Evolutionary conservation across 2,888 invertebrate genomes (phyloP), one percentile per base, ranked within the genome.

Genomic region (Tetrapedia diversipes): DNA sequence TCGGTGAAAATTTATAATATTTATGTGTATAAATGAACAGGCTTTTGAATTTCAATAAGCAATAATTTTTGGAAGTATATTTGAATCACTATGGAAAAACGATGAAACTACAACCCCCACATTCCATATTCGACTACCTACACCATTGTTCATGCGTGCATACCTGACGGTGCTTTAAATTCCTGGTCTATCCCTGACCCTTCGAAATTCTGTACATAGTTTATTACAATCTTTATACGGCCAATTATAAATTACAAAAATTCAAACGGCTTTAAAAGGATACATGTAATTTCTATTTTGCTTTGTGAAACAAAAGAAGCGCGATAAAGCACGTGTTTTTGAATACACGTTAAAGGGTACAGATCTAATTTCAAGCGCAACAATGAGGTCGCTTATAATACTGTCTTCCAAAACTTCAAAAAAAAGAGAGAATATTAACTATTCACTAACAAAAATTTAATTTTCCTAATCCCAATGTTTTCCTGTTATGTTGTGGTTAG

Each of bases 121-220:
- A 22, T 24, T 56, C 29, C 32, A 45, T 56, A 47, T 49, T 32
- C 67, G 70, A 39, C 70, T 78, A 78, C 65, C 74, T 65, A 67
- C 32, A 53, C 61, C 19, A 75, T 75, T 75, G 67, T 68, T 32
- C 60, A 14, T 47, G 57, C 57, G 45, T 34, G 54, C 24, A 56
- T 72, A 69, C 32, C 65, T 72, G 65, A 14, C 51, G 41, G 54
- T 71, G 32, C 60, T 68, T 70, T 56, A 47, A 66, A 68, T 61
- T 63, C 22, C 56, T 57, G 11, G n/a, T 6, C 29, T 16, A 11
- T 7, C 19, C 24, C 8, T 34, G 29, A 24, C 37, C 37, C 39
- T 34, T 14, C 45, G 43, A 70, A 70, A 66, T 53, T 47, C 19
- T 29, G 4, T 14, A 0, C 14, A 22, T 10, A 3, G 6, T 14